Evolutionary conservation across 2,797 vertebrate species (phyloP).

Genomic region (Rhinatrema bivittatum): DNA sequence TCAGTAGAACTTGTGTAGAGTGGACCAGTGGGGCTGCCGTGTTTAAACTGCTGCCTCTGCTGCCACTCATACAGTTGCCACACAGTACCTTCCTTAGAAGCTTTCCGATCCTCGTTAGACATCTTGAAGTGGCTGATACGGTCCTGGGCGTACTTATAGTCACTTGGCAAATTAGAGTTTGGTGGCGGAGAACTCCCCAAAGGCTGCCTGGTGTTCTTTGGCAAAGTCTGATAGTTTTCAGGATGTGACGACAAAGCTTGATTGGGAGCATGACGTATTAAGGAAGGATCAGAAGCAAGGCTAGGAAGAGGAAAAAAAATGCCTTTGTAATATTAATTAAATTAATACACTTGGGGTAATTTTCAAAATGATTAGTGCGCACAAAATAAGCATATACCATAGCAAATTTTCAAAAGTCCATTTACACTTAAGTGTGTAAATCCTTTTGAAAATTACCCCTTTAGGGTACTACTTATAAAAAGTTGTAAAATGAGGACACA

Average conservation of each 20-base stretch:
- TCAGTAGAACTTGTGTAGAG: slow-evolving; percentile 68
- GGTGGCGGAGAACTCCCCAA: slow-evolving; percentile 71
- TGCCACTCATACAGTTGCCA: slow-evolving; percentile 99
- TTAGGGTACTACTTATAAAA: no score
- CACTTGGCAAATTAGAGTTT: slow-evolving; percentile 77
- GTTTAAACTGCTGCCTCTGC: slow-evolving; percentile 93
- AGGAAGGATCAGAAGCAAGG: slow-evolving; percentile 65
- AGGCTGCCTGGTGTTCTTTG: slow-evolving; percentile 74
- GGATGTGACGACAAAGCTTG: slow-evolving; percentile 61
- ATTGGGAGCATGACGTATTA: slow-evolving; percentile 71
- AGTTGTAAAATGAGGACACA: no score
- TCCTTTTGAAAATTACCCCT: no score
- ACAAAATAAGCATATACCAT: no score
- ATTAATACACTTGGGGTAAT: no score
- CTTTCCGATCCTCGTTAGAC: slow-evolving; percentile 86
- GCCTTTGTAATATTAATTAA: no score
- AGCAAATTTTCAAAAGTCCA: no score
- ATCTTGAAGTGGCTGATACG: slow-evolving; percentile 93
- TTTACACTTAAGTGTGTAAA: no score
- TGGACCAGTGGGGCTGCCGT: slow-evolving; percentile 87
- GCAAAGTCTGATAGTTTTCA: slow-evolving; percentile 80
- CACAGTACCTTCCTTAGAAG: slow-evolving; percentile 87
- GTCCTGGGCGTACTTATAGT: slow-evolving; percentile 97
- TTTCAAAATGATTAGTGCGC: accelerated
- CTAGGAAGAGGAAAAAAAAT: slow-evolving; percentile 23